These are phyloP conservation scores for Leuciscus idus DNA, from an alignment of 2,113 vertebrate species.

Conservation along the genomic window DNA sequence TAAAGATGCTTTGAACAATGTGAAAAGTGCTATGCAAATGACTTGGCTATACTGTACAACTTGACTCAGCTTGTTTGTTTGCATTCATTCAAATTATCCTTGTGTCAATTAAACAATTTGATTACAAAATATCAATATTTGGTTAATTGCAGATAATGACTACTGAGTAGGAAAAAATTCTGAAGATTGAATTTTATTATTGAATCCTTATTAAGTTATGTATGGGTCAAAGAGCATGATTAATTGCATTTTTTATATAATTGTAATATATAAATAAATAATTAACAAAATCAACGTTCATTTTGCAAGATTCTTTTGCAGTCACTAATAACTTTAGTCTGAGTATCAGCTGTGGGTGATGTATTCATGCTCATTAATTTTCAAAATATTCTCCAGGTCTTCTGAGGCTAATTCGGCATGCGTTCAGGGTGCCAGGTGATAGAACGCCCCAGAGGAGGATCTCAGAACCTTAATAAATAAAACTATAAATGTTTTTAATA, in stretches of 20 bases:
- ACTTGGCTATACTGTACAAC: too few relatives aligned
- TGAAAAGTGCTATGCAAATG: background rate
- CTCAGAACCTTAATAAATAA: conserved; percentile 17
- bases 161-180: background rate
- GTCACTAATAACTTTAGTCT: conserved; percentile 1
- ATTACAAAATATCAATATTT: background rate
- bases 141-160: background rate
- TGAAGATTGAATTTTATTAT: background rate
- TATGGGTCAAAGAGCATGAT: background rate
- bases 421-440: background rate
- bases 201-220: background rate
- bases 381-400: conserved; percentile 12
- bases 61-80: background rate
- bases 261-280: background rate
- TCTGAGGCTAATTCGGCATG: conserved; percentile 24
- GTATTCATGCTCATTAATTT: conserved; percentile 3
- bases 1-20: background rate
- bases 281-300: background rate
- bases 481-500: conserved; percentile 22
- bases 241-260: background rate
- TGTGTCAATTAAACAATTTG: background rate
- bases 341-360: conserved; percentile 18
- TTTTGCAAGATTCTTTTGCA: background rate
- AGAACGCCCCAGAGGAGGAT: background rate
- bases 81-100: background rate